Conservation (phyloP, 2,888 invertebrate genomes). For the Oxystoma pomonae region DNA sequence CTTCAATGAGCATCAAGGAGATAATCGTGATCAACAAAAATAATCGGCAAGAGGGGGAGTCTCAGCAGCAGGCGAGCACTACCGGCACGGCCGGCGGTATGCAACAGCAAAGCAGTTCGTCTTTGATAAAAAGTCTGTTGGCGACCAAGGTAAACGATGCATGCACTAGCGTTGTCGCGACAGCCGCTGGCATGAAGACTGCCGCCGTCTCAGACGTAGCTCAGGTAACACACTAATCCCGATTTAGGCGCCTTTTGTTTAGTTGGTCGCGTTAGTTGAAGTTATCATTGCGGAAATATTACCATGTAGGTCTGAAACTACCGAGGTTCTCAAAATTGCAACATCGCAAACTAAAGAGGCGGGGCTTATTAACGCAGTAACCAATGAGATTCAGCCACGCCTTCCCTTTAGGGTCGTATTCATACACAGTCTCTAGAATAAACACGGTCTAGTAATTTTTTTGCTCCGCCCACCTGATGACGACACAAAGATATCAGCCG, state of each 20-base stretch:
- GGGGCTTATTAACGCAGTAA: too few relatives aligned
- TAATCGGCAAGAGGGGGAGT: slow-evolving; percentile 4
- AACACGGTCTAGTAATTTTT: too few relatives aligned
- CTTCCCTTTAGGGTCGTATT: too few relatives aligned
- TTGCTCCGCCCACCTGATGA: too few relatives aligned
- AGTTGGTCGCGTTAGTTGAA: background rate
- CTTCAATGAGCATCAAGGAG: slow-evolving; percentile 1
- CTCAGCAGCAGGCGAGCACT: slow-evolving; percentile 9
- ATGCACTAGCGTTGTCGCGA: slow-evolving; percentile 23
- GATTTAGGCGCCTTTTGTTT: background rate
- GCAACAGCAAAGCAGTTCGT: slow-evolving; percentile 54
- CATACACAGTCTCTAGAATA: too few relatives aligned
- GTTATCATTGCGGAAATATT: too few relatives aligned
- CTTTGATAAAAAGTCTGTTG: slow-evolving; percentile 88
- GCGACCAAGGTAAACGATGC: slow-evolving; percentile 84
- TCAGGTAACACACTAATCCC: slow-evolving; percentile 49
- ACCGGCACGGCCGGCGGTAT: background rate
- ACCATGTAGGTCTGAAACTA: too few relatives aligned
- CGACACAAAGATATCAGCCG: too few relatives aligned
- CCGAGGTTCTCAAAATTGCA: too few relatives aligned
- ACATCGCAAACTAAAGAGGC: too few relatives aligned
- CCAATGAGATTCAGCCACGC: too few relatives aligned
- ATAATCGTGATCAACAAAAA: slow-evolving; percentile 9
- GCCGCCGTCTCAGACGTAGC: slow-evolving; percentile 53
- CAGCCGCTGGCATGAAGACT: slow-evolving; percentile 37